These are phyloP conservation scores for Cyclophora punctaria DNA, from an alignment of 2,888 invertebrate genomes.

Conservation along the genomic window DNA sequence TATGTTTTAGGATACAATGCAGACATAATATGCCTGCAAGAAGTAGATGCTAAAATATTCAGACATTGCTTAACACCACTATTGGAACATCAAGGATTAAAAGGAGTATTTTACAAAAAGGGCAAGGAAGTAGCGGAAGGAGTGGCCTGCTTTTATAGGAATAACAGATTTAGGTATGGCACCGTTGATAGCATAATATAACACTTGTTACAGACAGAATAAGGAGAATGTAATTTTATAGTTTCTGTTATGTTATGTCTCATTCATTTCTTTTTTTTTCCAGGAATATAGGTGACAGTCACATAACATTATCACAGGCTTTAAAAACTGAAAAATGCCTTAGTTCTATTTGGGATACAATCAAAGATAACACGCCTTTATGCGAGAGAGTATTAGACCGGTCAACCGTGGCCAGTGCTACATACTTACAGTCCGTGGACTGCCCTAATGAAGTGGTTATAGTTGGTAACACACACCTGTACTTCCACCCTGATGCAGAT, in stretches of 20 bases:
- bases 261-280: slow-evolving; percentile 22
- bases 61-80: slow-evolving; percentile 77
- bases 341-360: slow-evolving; percentile 74
- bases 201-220: no score
- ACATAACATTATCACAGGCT: slow-evolving; percentile 77
- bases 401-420: slow-evolving; percentile 80
- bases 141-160: slow-evolving; percentile 83
- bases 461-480: slow-evolving; percentile 93
- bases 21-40: slow-evolving; percentile 94
- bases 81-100: slow-evolving; percentile 70
- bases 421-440: slow-evolving; percentile 74
- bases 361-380: slow-evolving; percentile 75
- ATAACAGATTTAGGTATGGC: slow-evolving; percentile 78
- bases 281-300: slow-evolving; percentile 68
- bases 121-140: slow-evolving; percentile 87
- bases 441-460: slow-evolving; percentile 76
- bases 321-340: slow-evolving; percentile 70
- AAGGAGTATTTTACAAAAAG: slow-evolving; percentile 81
- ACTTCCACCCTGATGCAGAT: slow-evolving; percentile 93
- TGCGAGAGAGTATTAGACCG: slow-evolving; percentile 76
- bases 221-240: not conserved
- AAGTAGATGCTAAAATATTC: slow-evolving; percentile 90
- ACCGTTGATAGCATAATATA: no score
- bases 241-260: not conserved
- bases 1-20: slow-evolving; percentile 84